Evolutionary conservation across 2,797 vertebrate genomes (phyloP).

Genomic region (Protonibea diacanthus): DNA sequence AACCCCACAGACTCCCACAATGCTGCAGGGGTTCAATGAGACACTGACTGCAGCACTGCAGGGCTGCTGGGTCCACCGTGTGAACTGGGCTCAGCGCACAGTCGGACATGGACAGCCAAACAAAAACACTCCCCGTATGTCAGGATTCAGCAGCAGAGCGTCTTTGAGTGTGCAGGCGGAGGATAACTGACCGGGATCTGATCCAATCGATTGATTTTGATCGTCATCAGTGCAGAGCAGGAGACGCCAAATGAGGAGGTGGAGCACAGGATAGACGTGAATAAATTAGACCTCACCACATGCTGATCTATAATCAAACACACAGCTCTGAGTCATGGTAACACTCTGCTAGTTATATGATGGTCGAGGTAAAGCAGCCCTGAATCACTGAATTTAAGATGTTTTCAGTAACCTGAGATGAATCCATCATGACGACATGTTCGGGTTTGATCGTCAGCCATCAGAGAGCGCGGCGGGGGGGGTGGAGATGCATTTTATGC

Average conservation of each 20-base stretch:
- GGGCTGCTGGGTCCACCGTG: neutral
- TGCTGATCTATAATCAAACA: neutral
- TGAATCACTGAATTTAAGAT: neutral
- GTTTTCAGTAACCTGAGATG: no score
- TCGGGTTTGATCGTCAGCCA: no score
- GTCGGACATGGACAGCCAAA: neutral
- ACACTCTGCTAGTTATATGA: neutral
- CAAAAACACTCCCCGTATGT: neutral
- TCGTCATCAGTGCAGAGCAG: no score
- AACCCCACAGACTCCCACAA: conserved; percentile 13
- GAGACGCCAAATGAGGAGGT: no score
- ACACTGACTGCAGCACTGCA: neutral
- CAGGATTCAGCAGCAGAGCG: neutral
- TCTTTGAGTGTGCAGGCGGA: no score
- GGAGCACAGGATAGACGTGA: neutral
- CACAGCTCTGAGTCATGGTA: neutral
- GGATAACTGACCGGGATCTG: neutral
- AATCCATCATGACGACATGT: no score
- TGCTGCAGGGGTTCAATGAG: conserved; percentile 32
- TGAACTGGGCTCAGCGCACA: conserved; percentile 1
- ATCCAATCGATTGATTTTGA: no score
- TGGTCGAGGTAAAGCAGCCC: neutral
- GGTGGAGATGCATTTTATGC: no score
- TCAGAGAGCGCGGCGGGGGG: no score
- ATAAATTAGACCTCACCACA: neutral